A percentile compares a stretch with the other conserved stretches of the same genome.
Conservation (phyloP, 2,888 invertebrate species). For the Dugesia japonica region DNA sequence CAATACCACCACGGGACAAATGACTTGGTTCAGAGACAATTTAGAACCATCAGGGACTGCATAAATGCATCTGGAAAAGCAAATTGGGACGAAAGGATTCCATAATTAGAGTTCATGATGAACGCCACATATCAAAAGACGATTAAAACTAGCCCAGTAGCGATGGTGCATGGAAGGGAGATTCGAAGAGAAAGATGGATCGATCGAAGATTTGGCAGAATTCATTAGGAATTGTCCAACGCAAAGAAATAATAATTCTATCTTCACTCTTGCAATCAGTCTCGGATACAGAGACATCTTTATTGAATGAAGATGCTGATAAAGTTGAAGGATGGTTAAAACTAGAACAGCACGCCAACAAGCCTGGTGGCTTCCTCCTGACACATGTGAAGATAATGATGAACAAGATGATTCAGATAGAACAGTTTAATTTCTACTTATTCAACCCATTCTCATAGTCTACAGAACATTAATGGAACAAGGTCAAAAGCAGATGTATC, state of each 20-base stretch:
- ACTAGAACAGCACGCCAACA: not conserved
- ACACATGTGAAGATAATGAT: not conserved
- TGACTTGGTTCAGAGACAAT: too few relatives aligned
- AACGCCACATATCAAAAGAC: too few relatives aligned
- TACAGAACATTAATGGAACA: not conserved
- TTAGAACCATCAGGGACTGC: too few relatives aligned
- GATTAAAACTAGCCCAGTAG: too few relatives aligned
- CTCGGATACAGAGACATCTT: not conserved
- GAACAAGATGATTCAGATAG: not conserved
- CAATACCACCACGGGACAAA: too few relatives aligned
- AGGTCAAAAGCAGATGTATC: not conserved
- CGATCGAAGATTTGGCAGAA: not conserved
- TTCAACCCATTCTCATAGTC: not conserved
- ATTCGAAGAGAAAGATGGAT: too few relatives aligned
- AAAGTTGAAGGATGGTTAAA: slow-evolving; percentile 2
- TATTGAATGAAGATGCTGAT: not conserved
- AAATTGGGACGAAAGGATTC: too few relatives aligned
- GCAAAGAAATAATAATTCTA: not conserved
- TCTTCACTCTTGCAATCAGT: not conserved
- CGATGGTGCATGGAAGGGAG: too few relatives aligned
- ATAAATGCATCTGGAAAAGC: too few relatives aligned
- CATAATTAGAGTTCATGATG: too few relatives aligned
- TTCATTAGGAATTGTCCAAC: not conserved
- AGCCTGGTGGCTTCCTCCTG: not conserved
- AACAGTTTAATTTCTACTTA: not conserved